phyloP scores from a whole-genome alignment of 2,113 vertebrate species.

The Mixornis gularis region DNA sequence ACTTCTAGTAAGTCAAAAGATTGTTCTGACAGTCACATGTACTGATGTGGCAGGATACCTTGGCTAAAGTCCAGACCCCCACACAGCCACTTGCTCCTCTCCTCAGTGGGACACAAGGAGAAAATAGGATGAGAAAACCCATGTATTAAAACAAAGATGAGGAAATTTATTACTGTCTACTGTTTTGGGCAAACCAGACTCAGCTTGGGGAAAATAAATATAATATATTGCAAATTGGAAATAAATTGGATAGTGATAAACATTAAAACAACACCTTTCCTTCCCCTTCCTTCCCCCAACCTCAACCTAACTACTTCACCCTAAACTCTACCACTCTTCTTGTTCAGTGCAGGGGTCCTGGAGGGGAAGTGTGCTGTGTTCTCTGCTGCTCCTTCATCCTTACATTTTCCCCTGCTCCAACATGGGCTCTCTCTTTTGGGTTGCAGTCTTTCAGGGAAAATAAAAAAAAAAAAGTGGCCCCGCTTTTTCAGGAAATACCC shows the following conservation, averaged over 20 bases:
- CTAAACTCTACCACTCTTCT: not conserved
- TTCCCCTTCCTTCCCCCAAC: not conserved
- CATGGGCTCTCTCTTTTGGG: not conserved
- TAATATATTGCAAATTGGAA: not conserved
- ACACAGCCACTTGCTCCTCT: not conserved
- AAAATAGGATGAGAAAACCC: not conserved
- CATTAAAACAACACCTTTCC: not conserved
- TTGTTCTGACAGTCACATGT: not conserved
- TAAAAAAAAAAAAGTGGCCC: accelerated
- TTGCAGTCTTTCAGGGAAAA: not conserved
- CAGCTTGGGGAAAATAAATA: not conserved
- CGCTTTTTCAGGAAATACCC: accelerated
- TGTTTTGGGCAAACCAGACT: not conserved
- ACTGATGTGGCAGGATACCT: not conserved
- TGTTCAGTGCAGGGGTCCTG: not conserved
- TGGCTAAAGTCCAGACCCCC: not conserved
- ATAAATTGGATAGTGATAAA: not conserved
- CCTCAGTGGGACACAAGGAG: not conserved
- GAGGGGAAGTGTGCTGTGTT: not conserved
- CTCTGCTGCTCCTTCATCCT: not conserved
- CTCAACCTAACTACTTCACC: not conserved
- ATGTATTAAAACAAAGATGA: not conserved
- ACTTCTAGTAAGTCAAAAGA: conserved; percentile 61
- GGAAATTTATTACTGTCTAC: not conserved
- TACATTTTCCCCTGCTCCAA: not conserved